Evolutionary conservation across 2,888 invertebrate species (phyloP).

Genomic region (Tipula unca): DNA sequence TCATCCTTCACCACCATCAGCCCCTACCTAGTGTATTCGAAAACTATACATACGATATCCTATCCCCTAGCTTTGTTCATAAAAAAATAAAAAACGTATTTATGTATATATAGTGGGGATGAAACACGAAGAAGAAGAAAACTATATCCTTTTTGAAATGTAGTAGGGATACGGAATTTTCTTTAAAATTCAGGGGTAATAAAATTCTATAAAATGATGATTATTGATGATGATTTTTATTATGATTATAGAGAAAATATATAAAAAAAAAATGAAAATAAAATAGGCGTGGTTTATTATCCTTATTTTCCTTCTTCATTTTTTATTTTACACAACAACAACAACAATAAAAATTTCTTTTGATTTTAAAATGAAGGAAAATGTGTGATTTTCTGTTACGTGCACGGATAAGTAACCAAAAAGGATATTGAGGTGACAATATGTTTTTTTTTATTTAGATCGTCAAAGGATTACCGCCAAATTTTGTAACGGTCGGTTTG

Average conservation of each 20-base stretch:
- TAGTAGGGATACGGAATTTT: neutral
- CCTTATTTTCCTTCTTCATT: slow-evolving; percentile 14
- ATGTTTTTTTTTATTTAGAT: neutral
- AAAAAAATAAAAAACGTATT: neutral
- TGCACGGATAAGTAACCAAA: neutral
- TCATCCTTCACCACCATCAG: neutral
- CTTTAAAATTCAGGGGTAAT: slow-evolving; percentile 1
- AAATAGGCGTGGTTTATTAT: slow-evolving; percentile 2
- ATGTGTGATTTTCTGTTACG: neutral
- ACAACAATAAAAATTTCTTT: neutral
- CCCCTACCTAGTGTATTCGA: too few species aligned
- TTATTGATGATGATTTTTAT: slow-evolving; percentile 14
- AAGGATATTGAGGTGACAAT: neutral
- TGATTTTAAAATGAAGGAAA: slow-evolving; percentile 8
- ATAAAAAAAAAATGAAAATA: neutral
- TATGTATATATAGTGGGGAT: neutral
- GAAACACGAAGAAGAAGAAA: neutral
- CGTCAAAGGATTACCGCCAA: slow-evolving; percentile 4
- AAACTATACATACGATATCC: neutral
- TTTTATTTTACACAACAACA: neutral
- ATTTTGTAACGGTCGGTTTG: neutral
- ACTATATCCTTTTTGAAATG: neutral
- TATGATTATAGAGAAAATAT: slow-evolving; percentile 1
- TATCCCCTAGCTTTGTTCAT: neutral
- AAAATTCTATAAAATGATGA: neutral